Evolutionary conservation across 2,113 vertebrate genomes (phyloP), one percentile per base, ranked within the genome.

Genomic region (Tetrao urogallus): DNA sequence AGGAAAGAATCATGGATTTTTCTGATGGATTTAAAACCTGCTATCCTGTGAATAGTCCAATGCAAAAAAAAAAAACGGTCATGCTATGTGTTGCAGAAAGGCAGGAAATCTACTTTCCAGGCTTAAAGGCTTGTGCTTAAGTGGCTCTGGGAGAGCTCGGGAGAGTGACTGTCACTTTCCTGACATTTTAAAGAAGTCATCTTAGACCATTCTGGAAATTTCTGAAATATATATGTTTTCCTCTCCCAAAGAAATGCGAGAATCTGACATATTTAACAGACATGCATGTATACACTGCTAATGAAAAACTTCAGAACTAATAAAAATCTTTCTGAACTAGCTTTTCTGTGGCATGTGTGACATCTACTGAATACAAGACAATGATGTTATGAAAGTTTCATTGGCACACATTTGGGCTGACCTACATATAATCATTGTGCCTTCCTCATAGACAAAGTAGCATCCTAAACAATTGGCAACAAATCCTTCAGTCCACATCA

Each of bases 371-470:
- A 88, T 14, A 36, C 4, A 3, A 84, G 64, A 89, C 75, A 77
- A 66, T 89, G 74, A 24, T 43, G 70, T 25, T 61, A 94, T 96
- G 90, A 96, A 97, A 91, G 88, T 95, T 97, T 95, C 78, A 95
- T 96, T 65, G 92, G 18, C 76, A 92, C 81, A 66, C 80, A 57
- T 79, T 92, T 90, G 77, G 89, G 47, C 38, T 94, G 91, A 96
- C 95, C 96, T 96, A 92, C 78, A 94, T 92, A 94, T 52, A 82
- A 80, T 61, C 13, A 20, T 65, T 48, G 47, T 88, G 61, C 24
- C 14, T 92, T 71, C 74, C 89, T 69, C 60, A 38, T 52, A 94
- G 74, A 22, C 22, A 40, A 47, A 50, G 63, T 30, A 82, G 20
- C 40, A 34, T 73, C n/a, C 54, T 24, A 47, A 87, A 86, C 54